Conservation (phyloP, 2,113 vertebrate species). For the Fulica atra region DNA sequence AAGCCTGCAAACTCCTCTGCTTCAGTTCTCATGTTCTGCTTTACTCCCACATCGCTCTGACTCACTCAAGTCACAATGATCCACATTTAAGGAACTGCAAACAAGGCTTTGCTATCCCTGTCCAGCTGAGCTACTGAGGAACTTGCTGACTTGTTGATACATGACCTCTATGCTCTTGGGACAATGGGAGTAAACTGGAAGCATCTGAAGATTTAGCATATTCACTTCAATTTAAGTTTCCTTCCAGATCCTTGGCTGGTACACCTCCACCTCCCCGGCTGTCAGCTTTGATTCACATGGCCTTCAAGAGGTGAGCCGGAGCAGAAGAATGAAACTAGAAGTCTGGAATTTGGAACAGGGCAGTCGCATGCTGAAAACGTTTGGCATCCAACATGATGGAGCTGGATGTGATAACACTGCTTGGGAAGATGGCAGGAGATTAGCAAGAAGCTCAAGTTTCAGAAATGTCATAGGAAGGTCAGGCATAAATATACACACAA, state of each 20-base stretch:
- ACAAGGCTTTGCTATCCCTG: not conserved
- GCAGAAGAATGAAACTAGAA: not conserved
- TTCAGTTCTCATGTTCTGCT: not conserved
- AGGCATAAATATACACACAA: not conserved
- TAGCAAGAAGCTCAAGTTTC: constrained; percentile 10
- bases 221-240: not conserved
- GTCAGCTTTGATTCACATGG: not conserved
- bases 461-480: not conserved
- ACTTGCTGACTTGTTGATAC: not conserved
- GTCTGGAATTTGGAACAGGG: not conserved
- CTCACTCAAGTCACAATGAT: not conserved
- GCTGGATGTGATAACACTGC: not conserved
- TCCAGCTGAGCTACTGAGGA: not conserved
- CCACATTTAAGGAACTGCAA: not conserved
- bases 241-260: not conserved
- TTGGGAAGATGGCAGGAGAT: not conserved
- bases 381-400: not conserved
- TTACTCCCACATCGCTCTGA: not conserved
- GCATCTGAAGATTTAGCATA: not conserved
- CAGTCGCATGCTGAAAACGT: not conserved
- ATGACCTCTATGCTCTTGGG: not conserved
- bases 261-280: not conserved
- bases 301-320: not conserved
- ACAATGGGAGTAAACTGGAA: not conserved
- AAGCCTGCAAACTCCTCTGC: not conserved